phyloP scores from a whole-genome alignment of 2,888 invertebrate species.

The Andrena marginata region DNA sequence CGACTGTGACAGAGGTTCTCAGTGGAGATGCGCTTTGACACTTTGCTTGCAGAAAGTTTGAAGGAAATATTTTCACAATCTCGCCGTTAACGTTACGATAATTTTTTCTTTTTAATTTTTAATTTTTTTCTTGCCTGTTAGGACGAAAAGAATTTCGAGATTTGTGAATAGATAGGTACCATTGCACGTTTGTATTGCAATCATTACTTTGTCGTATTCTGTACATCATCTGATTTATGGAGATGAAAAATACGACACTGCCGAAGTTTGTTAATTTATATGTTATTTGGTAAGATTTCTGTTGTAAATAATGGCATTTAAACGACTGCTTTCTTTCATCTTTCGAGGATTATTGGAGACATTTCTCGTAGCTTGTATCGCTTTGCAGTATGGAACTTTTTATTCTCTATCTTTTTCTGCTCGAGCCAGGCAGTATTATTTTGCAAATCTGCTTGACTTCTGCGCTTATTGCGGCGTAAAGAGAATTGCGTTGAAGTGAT shows the following conservation, averaged over 20 bases:
- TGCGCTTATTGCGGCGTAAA: conserved; percentile 18
- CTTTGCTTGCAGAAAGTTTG: not conserved
- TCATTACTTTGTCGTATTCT: not conserved
- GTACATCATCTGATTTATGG: not conserved
- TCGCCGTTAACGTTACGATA: not conserved
- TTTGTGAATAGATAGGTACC: not conserved
- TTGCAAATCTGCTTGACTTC: conserved; percentile 6
- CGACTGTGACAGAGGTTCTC: conserved; percentile 55
- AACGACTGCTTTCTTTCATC: too few species aligned
- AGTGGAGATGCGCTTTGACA: not conserved
- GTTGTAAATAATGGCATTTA: not conserved
- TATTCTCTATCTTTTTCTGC: not conserved
- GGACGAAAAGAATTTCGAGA: not conserved
- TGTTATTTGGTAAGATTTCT: not conserved
- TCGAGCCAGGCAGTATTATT: too few species aligned
- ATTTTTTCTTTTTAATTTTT: not conserved
- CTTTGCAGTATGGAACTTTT: not conserved
- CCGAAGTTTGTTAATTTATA: too few species aligned
- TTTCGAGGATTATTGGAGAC: not conserved
- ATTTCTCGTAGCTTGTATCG: not conserved
- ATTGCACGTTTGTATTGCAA: not conserved
- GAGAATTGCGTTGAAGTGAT: conserved; percentile 47
- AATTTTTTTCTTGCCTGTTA: not conserved
- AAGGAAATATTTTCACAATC: not conserved
- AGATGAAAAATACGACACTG: not conserved